These are phyloP conservation scores for Ennomos quercinarius DNA, from an alignment of 2,888 invertebrate genomes.

Conservation along the genomic window DNA sequence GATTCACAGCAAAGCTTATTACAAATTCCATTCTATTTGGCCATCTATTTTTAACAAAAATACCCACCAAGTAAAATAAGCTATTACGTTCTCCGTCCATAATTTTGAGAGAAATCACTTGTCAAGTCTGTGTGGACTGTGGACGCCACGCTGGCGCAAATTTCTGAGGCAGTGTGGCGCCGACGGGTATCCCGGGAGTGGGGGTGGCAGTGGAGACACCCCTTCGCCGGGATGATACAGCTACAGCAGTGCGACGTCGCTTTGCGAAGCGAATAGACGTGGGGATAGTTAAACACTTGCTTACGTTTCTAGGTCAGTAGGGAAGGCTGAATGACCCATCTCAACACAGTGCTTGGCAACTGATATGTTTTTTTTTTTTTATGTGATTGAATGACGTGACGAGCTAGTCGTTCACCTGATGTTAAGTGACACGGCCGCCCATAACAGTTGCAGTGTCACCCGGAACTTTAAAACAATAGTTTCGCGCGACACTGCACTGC, in stretches of 20 bases:
- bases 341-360: constrained; percentile 13
- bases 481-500: no score
- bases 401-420: no score
- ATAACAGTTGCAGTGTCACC: no score
- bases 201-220: constrained; percentile 10
- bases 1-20: no score
- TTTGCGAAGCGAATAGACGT: constrained; percentile 50
- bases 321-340: constrained; percentile 25
- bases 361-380: no score
- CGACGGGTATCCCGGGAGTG: constrained; percentile 26
- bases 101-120: constrained; percentile 7
- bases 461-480: no score
- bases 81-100: no score
- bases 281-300: constrained; percentile 43
- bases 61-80: no score
- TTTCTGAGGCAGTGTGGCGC: constrained; percentile 49
- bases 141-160: constrained; percentile 33
- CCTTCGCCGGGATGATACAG: constrained; percentile 56
- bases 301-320: constrained; percentile 36
- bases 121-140: constrained; percentile 24
- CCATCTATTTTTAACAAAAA: no score
- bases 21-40: no score
- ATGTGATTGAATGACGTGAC: no score
- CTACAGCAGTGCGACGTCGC: constrained; percentile 70
- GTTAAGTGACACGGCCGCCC: no score